Conservation (phyloP, 2,113 vertebrate genomes). For the Archilochus colubris region DNA sequence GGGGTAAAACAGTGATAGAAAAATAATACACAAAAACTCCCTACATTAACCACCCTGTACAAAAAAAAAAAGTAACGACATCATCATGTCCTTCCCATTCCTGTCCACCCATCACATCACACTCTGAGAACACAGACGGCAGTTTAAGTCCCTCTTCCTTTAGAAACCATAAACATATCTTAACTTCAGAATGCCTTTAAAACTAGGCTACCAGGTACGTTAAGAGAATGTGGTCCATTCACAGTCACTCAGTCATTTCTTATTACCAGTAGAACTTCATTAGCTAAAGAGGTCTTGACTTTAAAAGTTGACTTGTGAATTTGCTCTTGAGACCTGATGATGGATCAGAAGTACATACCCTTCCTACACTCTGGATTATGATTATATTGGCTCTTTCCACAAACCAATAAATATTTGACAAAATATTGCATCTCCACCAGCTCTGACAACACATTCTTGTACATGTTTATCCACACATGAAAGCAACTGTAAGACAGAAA, state of each 20-base stretch:
- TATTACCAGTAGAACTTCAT: not conserved
- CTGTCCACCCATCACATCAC: not conserved
- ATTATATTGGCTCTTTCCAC: accelerated
- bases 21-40: not conserved
- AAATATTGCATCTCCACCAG: not conserved
- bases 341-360: accelerated
- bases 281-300: not conserved
- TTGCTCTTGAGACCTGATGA: not conserved
- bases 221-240: not conserved
- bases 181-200: not conserved
- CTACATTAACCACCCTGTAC: not conserved
- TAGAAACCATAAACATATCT: not conserved
- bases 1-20: not conserved
- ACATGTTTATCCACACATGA: accelerated
- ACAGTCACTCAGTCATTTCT: not conserved
- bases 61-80: not conserved
- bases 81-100: not conserved
- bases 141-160: not conserved
- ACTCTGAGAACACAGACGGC: not conserved
- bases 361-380: not conserved
- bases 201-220: not conserved
- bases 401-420: not conserved
- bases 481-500: not conserved
- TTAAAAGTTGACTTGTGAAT: not conserved
- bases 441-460: not conserved